These are phyloP conservation scores for Leucopsar rothschildi DNA, from an alignment of 2,113 vertebrate species.

Conservation along the genomic window DNA sequence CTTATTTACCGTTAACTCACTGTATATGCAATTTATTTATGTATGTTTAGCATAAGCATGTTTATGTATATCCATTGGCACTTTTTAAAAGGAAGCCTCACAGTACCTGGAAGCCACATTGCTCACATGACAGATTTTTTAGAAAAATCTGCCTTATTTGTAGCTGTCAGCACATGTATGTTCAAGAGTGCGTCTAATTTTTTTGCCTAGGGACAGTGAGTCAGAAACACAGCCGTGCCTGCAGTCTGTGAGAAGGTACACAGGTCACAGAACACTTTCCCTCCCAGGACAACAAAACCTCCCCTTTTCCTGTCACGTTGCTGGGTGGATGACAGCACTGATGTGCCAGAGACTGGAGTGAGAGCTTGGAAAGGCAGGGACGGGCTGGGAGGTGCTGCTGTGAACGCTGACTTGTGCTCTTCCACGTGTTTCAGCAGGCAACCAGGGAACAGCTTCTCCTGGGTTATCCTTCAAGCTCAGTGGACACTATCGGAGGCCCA, in stretches of 20 bases:
- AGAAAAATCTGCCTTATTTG: neutral
- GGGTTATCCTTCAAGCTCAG: neutral
- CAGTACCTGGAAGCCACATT: neutral
- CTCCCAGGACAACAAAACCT: neutral
- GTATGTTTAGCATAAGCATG: neutral
- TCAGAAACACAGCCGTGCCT: neutral
- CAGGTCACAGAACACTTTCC: neutral
- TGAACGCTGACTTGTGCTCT: neutral
- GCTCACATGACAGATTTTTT: neutral
- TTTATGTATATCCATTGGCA: neutral
- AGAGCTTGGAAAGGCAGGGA: neutral
- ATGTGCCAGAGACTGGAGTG: neutral
- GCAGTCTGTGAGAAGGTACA: neutral
- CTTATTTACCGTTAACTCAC: neutral
- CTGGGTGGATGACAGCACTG: neutral
- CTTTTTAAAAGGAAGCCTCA: neutral
- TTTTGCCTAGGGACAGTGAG: neutral
- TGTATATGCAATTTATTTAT: neutral
- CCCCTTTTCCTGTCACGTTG: neutral
- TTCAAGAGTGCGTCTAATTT: neutral
- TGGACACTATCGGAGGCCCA: neutral
- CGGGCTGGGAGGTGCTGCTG: neutral
- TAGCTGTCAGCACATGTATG: neutral
- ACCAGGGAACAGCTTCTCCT: neutral
- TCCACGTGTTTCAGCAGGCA: neutral